A percentile compares a stretch with the other conserved stretches of the same genome.
These are phyloP conservation scores for Prionace glauca DNA, from an alignment of 2,797 vertebrate species.

Conservation along the genomic window DNA sequence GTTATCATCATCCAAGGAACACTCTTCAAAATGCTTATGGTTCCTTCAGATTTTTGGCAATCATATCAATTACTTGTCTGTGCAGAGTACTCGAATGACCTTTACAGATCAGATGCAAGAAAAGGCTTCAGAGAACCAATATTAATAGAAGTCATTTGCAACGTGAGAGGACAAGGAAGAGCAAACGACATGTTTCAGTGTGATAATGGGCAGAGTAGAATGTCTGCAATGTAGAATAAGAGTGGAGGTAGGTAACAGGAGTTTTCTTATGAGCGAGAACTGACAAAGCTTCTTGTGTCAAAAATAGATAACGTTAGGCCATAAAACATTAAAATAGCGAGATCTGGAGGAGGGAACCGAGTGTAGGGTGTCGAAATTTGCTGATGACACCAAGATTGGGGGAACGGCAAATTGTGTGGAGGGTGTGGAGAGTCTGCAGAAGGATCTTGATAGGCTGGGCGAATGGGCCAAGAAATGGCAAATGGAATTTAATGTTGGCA, in stretches of 20 bases:
- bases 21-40: neutral
- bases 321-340: neutral
- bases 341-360: no score
- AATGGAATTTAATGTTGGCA: no score
- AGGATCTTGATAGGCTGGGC: no score
- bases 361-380: no score
- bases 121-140: neutral
- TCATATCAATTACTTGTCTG: neutral
- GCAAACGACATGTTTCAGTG: neutral
- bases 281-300: neutral
- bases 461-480: no score
- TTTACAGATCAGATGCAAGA: neutral
- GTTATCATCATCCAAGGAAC: neutral
- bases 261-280: neutral
- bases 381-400: no score
- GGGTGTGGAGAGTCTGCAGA: no score
- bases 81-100: neutral
- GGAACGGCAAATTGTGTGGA: no score
- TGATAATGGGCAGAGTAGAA: neutral
- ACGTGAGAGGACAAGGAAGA: neutral
- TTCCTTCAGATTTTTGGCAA: neutral
- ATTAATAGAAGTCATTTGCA: neutral
- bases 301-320: neutral
- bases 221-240: neutral
- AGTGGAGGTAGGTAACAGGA: neutral